Evolutionary conservation across 2,113 vertebrate genomes (phyloP).

Genomic region (Loxodonta africana): DNA sequence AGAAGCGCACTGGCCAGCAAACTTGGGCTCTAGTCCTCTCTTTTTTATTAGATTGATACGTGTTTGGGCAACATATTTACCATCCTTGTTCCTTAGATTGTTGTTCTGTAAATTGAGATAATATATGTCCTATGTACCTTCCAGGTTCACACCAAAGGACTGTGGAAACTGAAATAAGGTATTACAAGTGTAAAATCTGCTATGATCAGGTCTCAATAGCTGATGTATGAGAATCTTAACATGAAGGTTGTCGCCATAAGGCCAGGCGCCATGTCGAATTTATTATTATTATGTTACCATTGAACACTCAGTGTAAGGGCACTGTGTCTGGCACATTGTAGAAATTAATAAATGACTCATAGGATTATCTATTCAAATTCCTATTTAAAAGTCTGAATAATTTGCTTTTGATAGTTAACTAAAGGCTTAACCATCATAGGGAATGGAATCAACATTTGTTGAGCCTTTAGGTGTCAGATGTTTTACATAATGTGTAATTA

Average conservation of each 20-base stretch:
- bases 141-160: not conserved
- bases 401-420: not conserved
- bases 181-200: not conserved
- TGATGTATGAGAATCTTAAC: not conserved
- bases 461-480: not conserved
- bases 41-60: not conserved
- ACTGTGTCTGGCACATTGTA: not conserved
- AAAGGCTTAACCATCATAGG: not conserved
- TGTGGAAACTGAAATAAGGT: not conserved
- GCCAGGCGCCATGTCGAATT: not conserved
- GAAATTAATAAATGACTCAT: not conserved
- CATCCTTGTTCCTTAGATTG: not conserved
- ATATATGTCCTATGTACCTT: not conserved
- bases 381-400: not conserved
- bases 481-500: not conserved
- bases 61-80: not conserved
- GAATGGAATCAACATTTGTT: not conserved
- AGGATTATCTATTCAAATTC: not conserved
- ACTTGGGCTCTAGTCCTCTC: not conserved
- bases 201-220: not conserved
- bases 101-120: not conserved
- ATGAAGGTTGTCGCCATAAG: not conserved
- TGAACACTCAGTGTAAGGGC: not conserved
- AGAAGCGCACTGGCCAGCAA: not conserved
- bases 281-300: not conserved